phyloP scores from a whole-genome alignment of 2,797 vertebrate species.

The Pseudopleuronectes americanus region DNA sequence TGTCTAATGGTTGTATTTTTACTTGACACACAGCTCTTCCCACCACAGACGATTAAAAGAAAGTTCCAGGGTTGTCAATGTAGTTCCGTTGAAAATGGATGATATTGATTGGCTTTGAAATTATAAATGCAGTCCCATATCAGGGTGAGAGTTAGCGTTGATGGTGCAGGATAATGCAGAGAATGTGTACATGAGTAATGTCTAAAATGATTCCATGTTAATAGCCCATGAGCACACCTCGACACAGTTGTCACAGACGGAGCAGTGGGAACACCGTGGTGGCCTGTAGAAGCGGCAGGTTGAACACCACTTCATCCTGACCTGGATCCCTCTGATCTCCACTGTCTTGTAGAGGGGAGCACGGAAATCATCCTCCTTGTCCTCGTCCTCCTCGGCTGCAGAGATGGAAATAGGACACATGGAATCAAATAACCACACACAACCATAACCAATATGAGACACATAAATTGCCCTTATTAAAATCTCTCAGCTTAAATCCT shows the following conservation, averaged over 20 bases:
- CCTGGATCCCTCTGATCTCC: conserved; percentile 96
- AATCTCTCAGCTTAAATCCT: not conserved
- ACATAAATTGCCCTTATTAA: not conserved
- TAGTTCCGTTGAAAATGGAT: not conserved
- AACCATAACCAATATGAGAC: not conserved
- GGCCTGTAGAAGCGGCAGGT: conserved; percentile 98
- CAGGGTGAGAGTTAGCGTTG: not conserved
- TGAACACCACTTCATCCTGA: conserved; percentile 98
- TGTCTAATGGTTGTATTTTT: not conserved
- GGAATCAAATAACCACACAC: not conserved
- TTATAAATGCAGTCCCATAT: not conserved
- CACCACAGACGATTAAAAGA: not conserved
- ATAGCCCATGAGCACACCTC: conserved; percentile 83
- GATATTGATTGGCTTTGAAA: not conserved
- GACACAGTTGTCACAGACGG: conserved; percentile 97
- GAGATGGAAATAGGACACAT: not conserved
- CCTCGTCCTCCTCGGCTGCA: conserved; percentile 95
- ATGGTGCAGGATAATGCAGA: not conserved
- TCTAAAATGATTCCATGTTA: accelerated
- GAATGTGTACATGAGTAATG: not conserved
- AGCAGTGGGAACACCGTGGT: conserved; percentile 96
- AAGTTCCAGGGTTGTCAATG: not conserved
- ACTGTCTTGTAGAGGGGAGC: conserved; percentile 97
- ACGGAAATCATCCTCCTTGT: conserved; percentile 97
- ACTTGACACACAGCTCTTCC: not conserved